A percentile compares a stretch with the other conserved stretches of the same genome.
phyloP scores from a whole-genome alignment of 1,140 invertebrate species.

The Drosophila tani region DNA sequence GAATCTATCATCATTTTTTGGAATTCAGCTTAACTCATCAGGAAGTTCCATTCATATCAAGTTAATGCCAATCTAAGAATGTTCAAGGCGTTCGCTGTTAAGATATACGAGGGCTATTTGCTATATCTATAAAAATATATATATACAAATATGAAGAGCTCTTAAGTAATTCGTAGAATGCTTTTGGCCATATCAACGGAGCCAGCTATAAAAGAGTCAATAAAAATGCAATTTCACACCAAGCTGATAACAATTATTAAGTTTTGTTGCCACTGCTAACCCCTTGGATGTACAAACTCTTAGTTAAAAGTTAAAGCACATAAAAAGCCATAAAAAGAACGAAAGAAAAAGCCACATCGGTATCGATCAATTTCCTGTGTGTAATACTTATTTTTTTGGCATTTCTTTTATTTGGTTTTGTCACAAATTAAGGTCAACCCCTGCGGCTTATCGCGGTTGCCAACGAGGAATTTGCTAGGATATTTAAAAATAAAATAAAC shows the following conservation, averaged over 20 bases:
- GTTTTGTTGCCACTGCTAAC: conserved; percentile 2
- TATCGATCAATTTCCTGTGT: conserved; percentile 28
- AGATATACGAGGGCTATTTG: conserved; percentile 7
- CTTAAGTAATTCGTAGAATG: conserved; percentile 36
- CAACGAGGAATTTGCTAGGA: background rate
- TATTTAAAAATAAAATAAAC: conserved; percentile 7
- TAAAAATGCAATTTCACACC: conserved; percentile 36
- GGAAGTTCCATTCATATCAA: conserved; percentile 23
- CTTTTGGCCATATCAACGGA: conserved; percentile 7
- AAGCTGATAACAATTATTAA: conserved; percentile 27
- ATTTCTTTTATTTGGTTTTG: conserved; percentile 1
- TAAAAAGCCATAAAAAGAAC: conserved; percentile 4
- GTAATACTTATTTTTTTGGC: background rate
- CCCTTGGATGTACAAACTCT: background rate
- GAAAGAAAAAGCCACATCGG: background rate
- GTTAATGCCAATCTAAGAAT: conserved; percentile 16
- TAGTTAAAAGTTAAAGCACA: background rate
- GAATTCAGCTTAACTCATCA: background rate
- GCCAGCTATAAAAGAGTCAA: conserved; percentile 18
- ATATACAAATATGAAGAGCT: conserved; percentile 16
- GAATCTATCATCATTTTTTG: conserved; percentile 28
- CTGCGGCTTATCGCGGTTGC: conserved; percentile 34
- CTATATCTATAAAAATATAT: conserved; percentile 16
- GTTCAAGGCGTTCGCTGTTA: conserved; percentile 4
- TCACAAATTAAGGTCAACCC: conserved; percentile 14